Conservation (phyloP, 2,888 invertebrate genomes). For the Mechanitis mazaeus region DNA sequence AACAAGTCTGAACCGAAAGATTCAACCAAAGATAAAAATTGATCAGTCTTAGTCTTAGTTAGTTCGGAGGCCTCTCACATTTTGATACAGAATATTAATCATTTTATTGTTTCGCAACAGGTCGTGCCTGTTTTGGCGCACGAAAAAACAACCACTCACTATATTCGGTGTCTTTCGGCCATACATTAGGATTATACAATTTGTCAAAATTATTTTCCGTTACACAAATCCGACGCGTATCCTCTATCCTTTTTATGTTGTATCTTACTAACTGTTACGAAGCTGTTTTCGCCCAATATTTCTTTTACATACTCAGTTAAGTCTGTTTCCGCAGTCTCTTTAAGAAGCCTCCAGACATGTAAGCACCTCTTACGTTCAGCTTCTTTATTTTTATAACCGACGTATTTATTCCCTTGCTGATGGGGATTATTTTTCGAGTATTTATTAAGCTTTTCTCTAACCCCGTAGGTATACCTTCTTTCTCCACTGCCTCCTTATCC, state of each 20-base stretch:
- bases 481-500: no score
- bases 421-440: not conserved
- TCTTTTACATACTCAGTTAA: constrained; percentile 11
- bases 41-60: constrained; percentile 11
- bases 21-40: constrained; percentile 15
- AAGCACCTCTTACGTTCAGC: constrained; percentile 15
- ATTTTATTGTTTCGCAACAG: constrained; percentile 11
- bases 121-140: constrained; percentile 13
- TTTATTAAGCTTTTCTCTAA: no score
- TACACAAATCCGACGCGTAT: constrained; percentile 31
- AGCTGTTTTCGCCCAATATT: constrained; percentile 5
- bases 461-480: no score
- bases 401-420: constrained; percentile 7
- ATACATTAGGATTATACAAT: constrained; percentile 25
- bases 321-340: constrained; percentile 14
- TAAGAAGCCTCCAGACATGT: constrained; percentile 21
- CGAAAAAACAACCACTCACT: constrained; percentile 35
- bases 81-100: constrained; percentile 15
- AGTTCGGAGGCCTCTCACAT: constrained; percentile 20
- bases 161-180: constrained; percentile 30
- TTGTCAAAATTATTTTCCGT: constrained; percentile 27
- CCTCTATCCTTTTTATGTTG: constrained; percentile 32
- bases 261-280: constrained; percentile 28
- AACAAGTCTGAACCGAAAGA: constrained; percentile 23
- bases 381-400: not conserved